Percentiles rank a stretch among this genome's conserved stretches.
Conservation (phyloP, 2,113 vertebrate species). For the Cochlearius cochlearius region DNA sequence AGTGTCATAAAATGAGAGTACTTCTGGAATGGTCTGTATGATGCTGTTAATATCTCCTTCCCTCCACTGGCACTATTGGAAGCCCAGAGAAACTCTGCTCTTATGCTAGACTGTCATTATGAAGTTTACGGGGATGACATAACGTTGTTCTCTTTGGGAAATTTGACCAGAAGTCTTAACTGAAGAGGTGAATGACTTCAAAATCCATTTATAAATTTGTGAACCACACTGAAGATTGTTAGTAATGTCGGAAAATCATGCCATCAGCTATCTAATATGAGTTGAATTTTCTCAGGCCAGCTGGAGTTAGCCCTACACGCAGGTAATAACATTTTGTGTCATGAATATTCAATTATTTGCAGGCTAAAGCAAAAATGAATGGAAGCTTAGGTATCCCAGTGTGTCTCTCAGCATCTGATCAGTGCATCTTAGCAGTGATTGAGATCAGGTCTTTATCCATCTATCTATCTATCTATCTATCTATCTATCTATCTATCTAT, state of each 20-base stretch:
- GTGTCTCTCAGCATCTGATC: neutral
- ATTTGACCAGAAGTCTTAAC: neutral
- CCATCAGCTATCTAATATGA: neutral
- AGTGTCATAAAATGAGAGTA: neutral
- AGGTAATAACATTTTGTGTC: neutral
- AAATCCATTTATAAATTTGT: neutral
- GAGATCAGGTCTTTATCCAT: neutral
- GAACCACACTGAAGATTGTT: neutral
- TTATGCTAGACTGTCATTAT: neutral
- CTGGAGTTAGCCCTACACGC: neutral
- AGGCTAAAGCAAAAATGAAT: neutral
- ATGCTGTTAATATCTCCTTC: neutral
- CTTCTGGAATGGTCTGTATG: neutral
- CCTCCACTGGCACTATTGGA: neutral
- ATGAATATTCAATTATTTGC: neutral
- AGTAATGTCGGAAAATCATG: neutral
- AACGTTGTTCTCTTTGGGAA: neutral
- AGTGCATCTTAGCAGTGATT: neutral
- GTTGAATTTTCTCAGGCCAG: neutral
- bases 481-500: neutral
- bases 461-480: neutral
- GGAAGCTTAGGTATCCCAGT: neutral
- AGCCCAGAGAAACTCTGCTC: neutral
- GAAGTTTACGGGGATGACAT: neutral
- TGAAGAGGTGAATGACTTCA: neutral